These are phyloP conservation scores for Caenorhabditis briggsae DNA, from an alignment of 1,140 invertebrate species.

Conservation along the genomic window DNA sequence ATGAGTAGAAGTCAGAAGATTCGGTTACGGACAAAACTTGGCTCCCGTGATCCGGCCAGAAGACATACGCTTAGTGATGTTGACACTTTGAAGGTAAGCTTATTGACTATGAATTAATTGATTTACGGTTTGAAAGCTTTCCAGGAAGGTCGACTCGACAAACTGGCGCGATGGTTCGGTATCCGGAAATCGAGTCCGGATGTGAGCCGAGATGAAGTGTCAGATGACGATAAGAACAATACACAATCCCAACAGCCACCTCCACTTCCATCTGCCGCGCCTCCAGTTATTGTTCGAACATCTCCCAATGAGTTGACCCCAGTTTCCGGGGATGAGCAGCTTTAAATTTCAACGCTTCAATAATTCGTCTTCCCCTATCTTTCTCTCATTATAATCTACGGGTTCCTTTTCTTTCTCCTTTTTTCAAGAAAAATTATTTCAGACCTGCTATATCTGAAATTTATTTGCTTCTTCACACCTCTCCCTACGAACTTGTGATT, in stretches of 20 bases:
- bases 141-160: slow-evolving; percentile 60
- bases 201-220: slow-evolving; percentile 48
- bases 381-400: slow-evolving; percentile 34
- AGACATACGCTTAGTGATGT: slow-evolving; percentile 66
- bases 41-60: slow-evolving; percentile 53
- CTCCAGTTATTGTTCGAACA: slow-evolving; percentile 59
- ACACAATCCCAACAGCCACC: not conserved
- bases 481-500: slow-evolving; percentile 47
- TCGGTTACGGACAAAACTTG: slow-evolving; percentile 58
- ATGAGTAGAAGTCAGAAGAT: slow-evolving; percentile 63
- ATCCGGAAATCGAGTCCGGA: slow-evolving; percentile 56
- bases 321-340: slow-evolving; percentile 59
- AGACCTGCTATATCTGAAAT: slow-evolving; percentile 21
- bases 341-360: slow-evolving; percentile 45
- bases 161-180: slow-evolving; percentile 64
- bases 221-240: slow-evolving; percentile 29
- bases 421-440: not conserved
- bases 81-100: slow-evolving; percentile 62
- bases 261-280: slow-evolving; percentile 10
- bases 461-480: not conserved
- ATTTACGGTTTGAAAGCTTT: slow-evolving; percentile 44
- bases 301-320: slow-evolving; percentile 64
- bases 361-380: not conserved
- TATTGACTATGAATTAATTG: not conserved
- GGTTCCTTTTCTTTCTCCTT: not conserved